Evolutionary conservation across 1,140 invertebrate genomes (phyloP).

Genomic region (Hirudo medicinalis): DNA sequence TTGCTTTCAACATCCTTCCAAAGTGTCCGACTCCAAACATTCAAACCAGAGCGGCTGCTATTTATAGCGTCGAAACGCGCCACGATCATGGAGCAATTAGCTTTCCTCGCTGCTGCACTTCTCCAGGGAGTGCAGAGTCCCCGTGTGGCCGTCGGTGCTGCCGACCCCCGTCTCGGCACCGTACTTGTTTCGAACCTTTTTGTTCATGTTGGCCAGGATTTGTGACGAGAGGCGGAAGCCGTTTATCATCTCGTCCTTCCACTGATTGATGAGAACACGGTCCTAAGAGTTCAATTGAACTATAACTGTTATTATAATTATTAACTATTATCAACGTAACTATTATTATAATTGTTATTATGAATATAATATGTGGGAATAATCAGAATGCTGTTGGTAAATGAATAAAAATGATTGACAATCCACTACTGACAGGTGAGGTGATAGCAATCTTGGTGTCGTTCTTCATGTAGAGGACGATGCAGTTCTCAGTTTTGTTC

Average conservation of each 20-base stretch:
- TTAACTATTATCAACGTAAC: background rate
- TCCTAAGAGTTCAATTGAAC: slow-evolving; percentile 31
- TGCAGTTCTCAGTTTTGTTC: slow-evolving; percentile 42
- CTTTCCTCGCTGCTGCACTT: slow-evolving; percentile 21
- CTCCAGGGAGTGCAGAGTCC: slow-evolving; percentile 14
- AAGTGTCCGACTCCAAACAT: background rate
- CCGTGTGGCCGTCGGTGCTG: slow-evolving; percentile 18
- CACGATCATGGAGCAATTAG: slow-evolving; percentile 13
- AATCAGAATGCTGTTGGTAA: too few species aligned
- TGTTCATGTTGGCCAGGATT: slow-evolving; percentile 41
- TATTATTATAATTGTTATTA: background rate
- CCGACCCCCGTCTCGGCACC: slow-evolving; percentile 35
- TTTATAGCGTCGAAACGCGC: background rate
- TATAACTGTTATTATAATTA: background rate
- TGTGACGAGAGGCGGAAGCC: slow-evolving; percentile 37
- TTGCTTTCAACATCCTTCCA: too few species aligned
- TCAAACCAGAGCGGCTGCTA: background rate
- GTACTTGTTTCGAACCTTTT: slow-evolving; percentile 41
- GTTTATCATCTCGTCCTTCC: slow-evolving; percentile 42
- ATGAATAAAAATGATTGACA: too few species aligned
- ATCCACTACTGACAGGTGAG: slow-evolving; percentile 35
- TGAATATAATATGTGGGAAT: too few species aligned
- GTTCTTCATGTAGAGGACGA: slow-evolving; percentile 38
- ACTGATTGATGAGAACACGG: slow-evolving; percentile 40
- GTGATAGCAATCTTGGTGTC: slow-evolving; percentile 40